Base-by-base conservation (phyloP, 2,113 vertebrate genomes). In the Catharus fuscescens region DNA sequence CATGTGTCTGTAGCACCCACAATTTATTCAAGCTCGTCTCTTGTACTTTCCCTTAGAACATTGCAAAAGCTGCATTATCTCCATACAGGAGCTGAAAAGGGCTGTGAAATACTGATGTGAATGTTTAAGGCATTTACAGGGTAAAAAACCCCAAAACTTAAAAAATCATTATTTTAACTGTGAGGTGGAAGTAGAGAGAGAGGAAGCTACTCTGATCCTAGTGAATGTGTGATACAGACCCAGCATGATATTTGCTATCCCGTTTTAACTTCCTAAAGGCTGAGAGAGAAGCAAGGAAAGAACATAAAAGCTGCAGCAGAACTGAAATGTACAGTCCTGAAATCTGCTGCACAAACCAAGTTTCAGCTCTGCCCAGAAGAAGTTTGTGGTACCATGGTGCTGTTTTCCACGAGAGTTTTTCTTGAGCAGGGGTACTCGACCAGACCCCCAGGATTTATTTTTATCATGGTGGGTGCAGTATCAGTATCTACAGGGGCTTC, bases 401-500 rank as follows among this genome's bases (percentile, higher is more conserved):
- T 83, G 36, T 21, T 20, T 80, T 78, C 78, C n/a, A 38, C 0
- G 0, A 48, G 40, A 67, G 31, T 50, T 84, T 94, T 71, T 32
- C 66, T 60, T 77, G 23, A 66, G 15, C n/a, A 36, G 23, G 14
- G 65, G 23, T 19, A 36, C n/a, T 13, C 3, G 8, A 45, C 40
- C 42, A 47, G 31, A 60, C 62, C 48, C 45, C 14, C 5, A 45
- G 36, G 29, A 70, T 65, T 83, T 81, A 20, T 19, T 81, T 84
- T 84, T 84, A 48, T 62, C 44, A 47, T 20, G 36, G 67, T 87
- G 52, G 61, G 52, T 26, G 1, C 53, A 38, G 38, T 64, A 84
- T 88, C 79, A 83, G 81, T 94, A 82, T 66, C 70, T 93, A 56
- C 87, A 50, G 80, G 65, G 95, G 45, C 92, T 93, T 86, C 83